Evolutionary conservation across 1,140 invertebrate species (phyloP).

Genomic region (Anadara kagoshimensis): DNA sequence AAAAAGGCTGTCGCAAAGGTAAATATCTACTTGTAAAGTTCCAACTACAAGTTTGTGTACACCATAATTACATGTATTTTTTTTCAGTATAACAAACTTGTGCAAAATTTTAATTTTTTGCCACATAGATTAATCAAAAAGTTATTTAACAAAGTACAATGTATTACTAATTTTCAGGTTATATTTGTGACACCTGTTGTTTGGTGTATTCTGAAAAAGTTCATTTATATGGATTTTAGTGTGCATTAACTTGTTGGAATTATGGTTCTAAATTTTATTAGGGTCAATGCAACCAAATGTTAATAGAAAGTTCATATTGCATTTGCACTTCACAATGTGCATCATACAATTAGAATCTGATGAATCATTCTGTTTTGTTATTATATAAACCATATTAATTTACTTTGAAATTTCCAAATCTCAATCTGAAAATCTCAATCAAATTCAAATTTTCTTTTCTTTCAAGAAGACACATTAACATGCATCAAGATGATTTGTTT

Average conservation of each 20-base stretch:
- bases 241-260: too few species aligned
- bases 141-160: too few species aligned
- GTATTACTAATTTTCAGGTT: too few species aligned
- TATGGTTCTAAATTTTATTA: too few species aligned
- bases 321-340: not conserved
- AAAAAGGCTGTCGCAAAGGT: slow-evolving; percentile 54
- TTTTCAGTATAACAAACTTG: not conserved
- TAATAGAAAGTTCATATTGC: too few species aligned
- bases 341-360: too few species aligned
- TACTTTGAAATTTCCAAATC: too few species aligned
- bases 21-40: not conserved
- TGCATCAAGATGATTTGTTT: not conserved
- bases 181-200: too few species aligned
- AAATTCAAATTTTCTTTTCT: not conserved
- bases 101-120: not conserved
- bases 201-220: too few species aligned
- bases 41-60: not conserved
- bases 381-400: not conserved
- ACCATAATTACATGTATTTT: not conserved
- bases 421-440: not conserved
- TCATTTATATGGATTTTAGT: too few species aligned
- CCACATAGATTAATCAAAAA: not conserved
- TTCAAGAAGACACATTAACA: not conserved
- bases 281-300: too few species aligned
- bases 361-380: too few species aligned